Evolutionary conservation across 2,888 invertebrate species (phyloP).

Genomic region (Caenorhabditis doughertyi): DNA sequence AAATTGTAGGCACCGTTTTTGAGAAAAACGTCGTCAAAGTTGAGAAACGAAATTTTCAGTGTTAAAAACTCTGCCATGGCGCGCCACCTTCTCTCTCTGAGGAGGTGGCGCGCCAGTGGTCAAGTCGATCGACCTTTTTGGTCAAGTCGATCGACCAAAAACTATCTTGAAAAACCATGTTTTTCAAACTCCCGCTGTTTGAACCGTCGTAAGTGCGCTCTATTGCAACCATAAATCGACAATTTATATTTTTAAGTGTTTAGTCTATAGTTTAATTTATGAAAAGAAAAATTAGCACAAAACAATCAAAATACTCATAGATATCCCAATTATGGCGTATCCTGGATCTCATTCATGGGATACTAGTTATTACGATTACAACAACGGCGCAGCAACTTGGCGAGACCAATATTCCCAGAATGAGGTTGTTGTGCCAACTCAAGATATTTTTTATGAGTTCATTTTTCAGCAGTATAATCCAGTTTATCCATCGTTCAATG

Average conservation of each 20-base stretch:
- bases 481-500: conserved; percentile 46
- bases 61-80: no score
- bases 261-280: no score
- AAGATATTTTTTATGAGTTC: background rate
- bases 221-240: no score
- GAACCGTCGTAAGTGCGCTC: background rate
- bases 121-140: no score
- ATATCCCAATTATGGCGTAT: conserved; percentile 27
- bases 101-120: no score
- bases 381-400: conserved; percentile 7
- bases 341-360: conserved; percentile 13
- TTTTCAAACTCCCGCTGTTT: conserved; percentile 19
- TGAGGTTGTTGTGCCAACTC: conserved; percentile 15
- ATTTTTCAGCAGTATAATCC: conserved; percentile 60
- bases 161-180: background rate
- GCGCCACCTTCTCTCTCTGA: no score
- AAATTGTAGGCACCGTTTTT: no score
- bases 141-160: background rate
- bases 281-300: no score
- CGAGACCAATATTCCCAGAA: conserved; percentile 14
- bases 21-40: no score
- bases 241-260: background rate
- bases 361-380: conserved; percentile 25
- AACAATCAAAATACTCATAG: background rate
- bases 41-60: no score